These are phyloP conservation scores for Lissonota sp. DNA, from an alignment of 2,888 invertebrate species.

Conservation along the genomic window DNA sequence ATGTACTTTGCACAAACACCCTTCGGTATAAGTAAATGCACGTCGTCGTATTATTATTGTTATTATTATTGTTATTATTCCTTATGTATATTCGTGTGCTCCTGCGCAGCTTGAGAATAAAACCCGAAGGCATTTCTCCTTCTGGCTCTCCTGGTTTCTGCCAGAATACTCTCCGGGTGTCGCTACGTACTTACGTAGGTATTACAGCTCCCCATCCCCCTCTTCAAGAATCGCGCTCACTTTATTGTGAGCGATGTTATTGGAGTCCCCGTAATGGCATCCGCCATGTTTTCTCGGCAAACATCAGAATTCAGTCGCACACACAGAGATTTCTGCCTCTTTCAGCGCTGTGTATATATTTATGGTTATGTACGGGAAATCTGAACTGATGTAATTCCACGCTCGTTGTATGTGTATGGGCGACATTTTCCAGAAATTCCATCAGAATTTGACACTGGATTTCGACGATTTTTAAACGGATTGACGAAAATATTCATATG, in stretches of 20 bases:
- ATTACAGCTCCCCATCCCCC: conserved; percentile 47
- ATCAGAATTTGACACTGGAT: too few relatives aligned
- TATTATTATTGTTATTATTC: neutral
- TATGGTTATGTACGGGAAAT: too few relatives aligned
- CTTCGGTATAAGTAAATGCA: conserved; percentile 1
- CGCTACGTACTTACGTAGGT: conserved; percentile 60
- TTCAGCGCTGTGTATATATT: neutral
- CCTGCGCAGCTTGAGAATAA: conserved; percentile 3
- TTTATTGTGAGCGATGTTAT: conserved; percentile 77
- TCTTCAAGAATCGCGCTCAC: conserved; percentile 62
- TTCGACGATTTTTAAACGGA: too few relatives aligned
- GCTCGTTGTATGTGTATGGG: too few relatives aligned
- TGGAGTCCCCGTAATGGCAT: conserved; percentile 74
- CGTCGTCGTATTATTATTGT: conserved; percentile 17
- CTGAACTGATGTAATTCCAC: too few relatives aligned
- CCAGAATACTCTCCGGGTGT: conserved; percentile 39
- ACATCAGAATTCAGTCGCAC: conserved; percentile 65
- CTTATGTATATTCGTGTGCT: neutral
- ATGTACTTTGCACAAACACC: conserved; percentile 31
- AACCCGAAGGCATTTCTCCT: conserved; percentile 45
- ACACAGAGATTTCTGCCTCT: conserved; percentile 2
- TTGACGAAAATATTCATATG: too few relatives aligned
- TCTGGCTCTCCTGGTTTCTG: conserved; percentile 3
- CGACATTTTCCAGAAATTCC: too few relatives aligned
- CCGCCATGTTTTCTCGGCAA: conserved; percentile 71